These are phyloP conservation scores for Raja brachyura DNA, from an alignment of 2,113 vertebrate species.

Conservation along the genomic window DNA sequence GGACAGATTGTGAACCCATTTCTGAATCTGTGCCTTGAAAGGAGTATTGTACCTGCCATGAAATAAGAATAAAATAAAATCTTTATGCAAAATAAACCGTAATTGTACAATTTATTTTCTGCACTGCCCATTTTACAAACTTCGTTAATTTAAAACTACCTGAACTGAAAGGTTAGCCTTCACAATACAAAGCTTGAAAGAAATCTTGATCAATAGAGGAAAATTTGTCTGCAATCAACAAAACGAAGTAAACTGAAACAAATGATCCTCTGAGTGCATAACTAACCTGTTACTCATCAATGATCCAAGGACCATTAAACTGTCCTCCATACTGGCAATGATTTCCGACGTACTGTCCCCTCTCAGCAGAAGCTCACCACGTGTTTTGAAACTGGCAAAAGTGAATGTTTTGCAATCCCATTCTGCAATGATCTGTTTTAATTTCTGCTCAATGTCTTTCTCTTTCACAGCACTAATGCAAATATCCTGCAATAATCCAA, in stretches of 20 bases:
- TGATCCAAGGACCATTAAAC: constrained; percentile 82
- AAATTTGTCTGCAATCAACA: background rate
- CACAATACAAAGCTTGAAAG: background rate
- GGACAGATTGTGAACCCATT: constrained; percentile 89
- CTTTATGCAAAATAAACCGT: background rate
- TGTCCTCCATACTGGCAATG: constrained; percentile 86
- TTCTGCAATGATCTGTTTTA: constrained; percentile 84
- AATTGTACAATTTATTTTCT: background rate
- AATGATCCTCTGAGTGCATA: background rate
- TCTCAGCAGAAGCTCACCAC: constrained; percentile 82
- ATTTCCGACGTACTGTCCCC: constrained; percentile 83
- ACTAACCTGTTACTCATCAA: constrained; percentile 85
- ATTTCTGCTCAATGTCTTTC: constrained; percentile 85
- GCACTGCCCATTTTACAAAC: background rate
- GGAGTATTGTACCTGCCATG: constrained; percentile 78
- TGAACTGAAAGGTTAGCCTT: background rate
- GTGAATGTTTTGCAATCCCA: constrained; percentile 81
- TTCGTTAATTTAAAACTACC: background rate
- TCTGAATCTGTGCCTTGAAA: constrained; percentile 91
- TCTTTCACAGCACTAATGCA: constrained; percentile 89
- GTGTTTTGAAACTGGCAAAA: constrained; percentile 80
- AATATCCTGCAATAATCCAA: constrained; percentile 68
- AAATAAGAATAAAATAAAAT: constrained; percentile 5
- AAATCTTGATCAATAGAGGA: background rate
- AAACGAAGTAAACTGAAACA: too few relatives aligned